Percentiles rank a stretch among this genome's conserved stretches.
These are phyloP conservation scores for Steinernema carpocapsae DNA, from an alignment of 2,888 invertebrate species.

Conservation along the genomic window DNA sequence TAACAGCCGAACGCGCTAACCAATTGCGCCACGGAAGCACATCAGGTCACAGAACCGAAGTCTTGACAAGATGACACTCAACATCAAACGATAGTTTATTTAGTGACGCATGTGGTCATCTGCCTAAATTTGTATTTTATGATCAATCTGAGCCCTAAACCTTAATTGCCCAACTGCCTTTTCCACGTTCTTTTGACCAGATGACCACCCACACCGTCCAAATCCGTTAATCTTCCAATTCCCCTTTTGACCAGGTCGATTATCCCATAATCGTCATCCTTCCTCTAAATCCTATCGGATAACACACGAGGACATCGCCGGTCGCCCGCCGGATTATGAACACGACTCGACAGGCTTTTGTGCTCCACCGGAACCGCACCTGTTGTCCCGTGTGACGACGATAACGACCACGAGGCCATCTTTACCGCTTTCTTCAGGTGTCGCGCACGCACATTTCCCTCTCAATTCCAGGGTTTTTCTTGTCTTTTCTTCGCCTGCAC, in stretches of 20 bases:
- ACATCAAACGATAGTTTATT: too few species aligned
- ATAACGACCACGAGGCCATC: not conserved
- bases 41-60: too few species aligned
- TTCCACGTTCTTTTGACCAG: too few species aligned
- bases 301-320: constrained; percentile 27
- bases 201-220: not conserved
- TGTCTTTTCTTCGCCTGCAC: too few species aligned
- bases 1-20: constrained; percentile 59
- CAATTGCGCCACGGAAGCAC: constrained; percentile 35
- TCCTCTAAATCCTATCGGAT: not conserved
- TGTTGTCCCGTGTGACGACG: not conserved
- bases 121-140: too few species aligned
- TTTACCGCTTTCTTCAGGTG: constrained; percentile 31
- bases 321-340: constrained; percentile 25
- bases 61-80: too few species aligned
- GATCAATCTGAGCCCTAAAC: too few species aligned
- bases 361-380: constrained; percentile 30
- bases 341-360: constrained; percentile 15
- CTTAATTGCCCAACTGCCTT: too few species aligned
- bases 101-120: too few species aligned
- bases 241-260: constrained; percentile 2
- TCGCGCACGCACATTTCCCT: constrained; percentile 8
- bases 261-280: constrained; percentile 17
- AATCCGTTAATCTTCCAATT: not conserved
- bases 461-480: not conserved